phyloP scores from a whole-genome alignment of 1,140 invertebrate genomes.

The Camponotus pennsylvanicus region DNA sequence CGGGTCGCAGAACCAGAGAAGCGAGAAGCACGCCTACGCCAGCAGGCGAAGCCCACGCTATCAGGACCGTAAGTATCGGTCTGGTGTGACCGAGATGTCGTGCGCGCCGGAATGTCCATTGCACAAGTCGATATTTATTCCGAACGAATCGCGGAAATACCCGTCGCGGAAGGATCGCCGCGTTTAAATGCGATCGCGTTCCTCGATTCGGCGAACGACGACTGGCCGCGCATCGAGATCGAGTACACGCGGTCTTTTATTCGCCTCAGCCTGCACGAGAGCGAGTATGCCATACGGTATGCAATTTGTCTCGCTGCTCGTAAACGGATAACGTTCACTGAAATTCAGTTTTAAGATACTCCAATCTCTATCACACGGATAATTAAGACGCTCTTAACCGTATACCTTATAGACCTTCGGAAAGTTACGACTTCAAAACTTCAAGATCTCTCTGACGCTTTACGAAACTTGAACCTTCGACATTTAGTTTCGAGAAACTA shows the following conservation, averaged over 20 bases:
- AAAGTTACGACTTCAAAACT: background rate
- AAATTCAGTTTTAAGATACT: too few species aligned
- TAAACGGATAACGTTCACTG: too few species aligned
- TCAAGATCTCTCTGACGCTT: background rate
- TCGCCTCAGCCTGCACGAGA: background rate
- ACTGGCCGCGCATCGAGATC: constrained; percentile 15
- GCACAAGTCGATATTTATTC: constrained; percentile 28
- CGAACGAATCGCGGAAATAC: constrained; percentile 44
- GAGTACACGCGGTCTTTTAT: background rate
- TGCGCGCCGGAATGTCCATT: constrained; percentile 17
- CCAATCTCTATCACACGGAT: too few species aligned
- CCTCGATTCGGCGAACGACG: background rate
- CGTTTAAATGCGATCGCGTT: constrained; percentile 31
- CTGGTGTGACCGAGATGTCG: constrained; percentile 59
- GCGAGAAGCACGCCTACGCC: constrained; percentile 72
- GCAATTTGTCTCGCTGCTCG: background rate
- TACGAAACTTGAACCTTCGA: background rate
- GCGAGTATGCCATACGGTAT: too few species aligned
- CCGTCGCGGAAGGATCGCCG: background rate
- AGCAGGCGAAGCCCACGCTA: constrained; percentile 65
- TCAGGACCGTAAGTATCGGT: constrained; percentile 63
- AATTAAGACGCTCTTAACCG: too few species aligned
- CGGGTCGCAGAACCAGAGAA: constrained; percentile 29
- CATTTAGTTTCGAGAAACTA: background rate
- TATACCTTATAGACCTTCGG: too few species aligned